Evolutionary conservation across 1,140 invertebrate species (phyloP).

Genomic region (Coenobita brevimanus): DNA sequence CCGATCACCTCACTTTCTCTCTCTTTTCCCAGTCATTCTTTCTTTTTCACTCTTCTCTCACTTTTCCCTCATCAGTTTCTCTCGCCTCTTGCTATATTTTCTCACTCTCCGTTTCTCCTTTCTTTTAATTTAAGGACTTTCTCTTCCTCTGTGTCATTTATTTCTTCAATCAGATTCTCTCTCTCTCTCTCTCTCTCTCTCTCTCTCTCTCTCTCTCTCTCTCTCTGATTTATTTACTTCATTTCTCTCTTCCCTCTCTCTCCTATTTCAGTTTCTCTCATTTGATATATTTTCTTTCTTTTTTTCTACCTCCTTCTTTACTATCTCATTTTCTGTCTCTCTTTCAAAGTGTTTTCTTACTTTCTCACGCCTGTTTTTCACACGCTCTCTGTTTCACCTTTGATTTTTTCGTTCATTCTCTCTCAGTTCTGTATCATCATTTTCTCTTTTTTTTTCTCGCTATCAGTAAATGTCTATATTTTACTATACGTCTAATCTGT

Average conservation of each 20-base stretch:
- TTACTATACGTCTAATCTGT: too few species aligned
- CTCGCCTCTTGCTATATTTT: too few species aligned
- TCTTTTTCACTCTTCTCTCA: neutral
- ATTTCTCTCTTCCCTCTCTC: neutral
- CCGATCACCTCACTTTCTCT: neutral
- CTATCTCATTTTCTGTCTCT: too few species aligned
- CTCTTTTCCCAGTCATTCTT: neutral
- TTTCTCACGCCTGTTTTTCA: too few species aligned
- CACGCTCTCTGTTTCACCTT: too few species aligned
- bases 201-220: constrained; percentile 24
- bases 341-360: too few species aligned
- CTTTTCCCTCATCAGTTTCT: too few species aligned
- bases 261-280: neutral
- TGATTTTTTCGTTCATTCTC: too few species aligned
- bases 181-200: constrained; percentile 30
- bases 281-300: neutral
- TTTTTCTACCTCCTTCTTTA: too few species aligned
- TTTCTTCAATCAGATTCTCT: neutral
- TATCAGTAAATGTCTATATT: too few species aligned
- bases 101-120: neutral
- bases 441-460: too few species aligned
- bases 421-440: too few species aligned
- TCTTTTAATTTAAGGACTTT: neutral
- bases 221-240: neutral
- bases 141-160: neutral